Evolutionary conservation across 2,113 vertebrate genomes (phyloP).

Genomic region (Xiphorhynchus elegans): DNA sequence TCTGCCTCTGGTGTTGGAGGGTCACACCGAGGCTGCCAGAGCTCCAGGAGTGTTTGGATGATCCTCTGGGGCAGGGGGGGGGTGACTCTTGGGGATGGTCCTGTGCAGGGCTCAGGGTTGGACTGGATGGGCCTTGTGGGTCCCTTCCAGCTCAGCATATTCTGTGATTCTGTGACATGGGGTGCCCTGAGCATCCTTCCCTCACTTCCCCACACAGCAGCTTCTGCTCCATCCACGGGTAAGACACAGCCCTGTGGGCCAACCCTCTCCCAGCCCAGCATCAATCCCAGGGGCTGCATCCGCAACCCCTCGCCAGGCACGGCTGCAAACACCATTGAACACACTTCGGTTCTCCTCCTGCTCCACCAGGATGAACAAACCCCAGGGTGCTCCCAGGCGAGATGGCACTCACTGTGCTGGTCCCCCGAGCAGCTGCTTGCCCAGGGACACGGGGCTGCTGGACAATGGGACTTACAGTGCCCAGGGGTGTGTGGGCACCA

Average conservation of each 20-base stretch:
- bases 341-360: background rate
- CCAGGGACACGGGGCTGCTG: fast-evolving
- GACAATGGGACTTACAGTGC: fast-evolving
- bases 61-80: background rate
- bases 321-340: background rate
- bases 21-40: background rate
- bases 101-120: background rate
- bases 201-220: fast-evolving
- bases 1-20: background rate
- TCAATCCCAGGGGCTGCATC: background rate
- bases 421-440: fast-evolving
- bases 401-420: fast-evolving
- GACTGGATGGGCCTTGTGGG: background rate
- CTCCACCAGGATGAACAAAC: fast-evolving
- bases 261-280: background rate
- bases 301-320: background rate
- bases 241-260: background rate
- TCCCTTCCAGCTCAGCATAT: background rate
- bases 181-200: background rate
- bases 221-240: background rate
- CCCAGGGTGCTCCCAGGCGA: background rate
- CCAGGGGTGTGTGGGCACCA: background rate
- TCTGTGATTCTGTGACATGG: background rate
- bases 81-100: background rate
- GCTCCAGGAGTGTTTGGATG: background rate